Percentiles rank a stretch among this genome's conserved stretches.
Conservation (phyloP, 2,113 vertebrate genomes). For the Telmatochromis sp. region DNA sequence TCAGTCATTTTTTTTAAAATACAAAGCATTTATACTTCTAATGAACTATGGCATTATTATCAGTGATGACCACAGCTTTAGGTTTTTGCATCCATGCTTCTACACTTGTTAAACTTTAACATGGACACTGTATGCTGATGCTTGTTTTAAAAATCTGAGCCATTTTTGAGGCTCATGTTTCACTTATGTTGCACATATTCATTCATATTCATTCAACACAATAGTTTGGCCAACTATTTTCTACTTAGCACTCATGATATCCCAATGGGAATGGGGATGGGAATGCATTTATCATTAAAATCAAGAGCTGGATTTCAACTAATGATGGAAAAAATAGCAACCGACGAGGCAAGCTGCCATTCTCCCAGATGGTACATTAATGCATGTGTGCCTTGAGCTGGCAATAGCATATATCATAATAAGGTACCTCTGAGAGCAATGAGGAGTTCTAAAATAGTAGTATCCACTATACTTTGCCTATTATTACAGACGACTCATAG, state of each 20-base stretch:
- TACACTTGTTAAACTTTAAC: not conserved
- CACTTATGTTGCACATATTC: not conserved
- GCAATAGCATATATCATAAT: not conserved
- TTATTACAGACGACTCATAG: not conserved
- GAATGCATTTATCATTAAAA: not conserved
- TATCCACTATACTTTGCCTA: not conserved
- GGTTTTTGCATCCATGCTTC: not conserved
- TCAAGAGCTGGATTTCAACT: not conserved
- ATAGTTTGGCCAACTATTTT: not conserved
- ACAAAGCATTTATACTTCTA: not conserved
- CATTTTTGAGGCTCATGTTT: not conserved
- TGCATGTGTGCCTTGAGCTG: constrained; percentile 12
- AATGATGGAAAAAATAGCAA: not conserved
- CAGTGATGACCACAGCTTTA: not conserved
- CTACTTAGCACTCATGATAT: not conserved
- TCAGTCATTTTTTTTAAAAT: not conserved
- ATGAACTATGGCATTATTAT: not conserved
- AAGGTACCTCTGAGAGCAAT: not conserved
- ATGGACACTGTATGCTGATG: not conserved
- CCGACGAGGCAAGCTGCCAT: not conserved
- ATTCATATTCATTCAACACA: not conserved
- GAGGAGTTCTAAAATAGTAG: not conserved
- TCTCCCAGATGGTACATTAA: constrained; percentile 13
- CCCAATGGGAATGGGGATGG: not conserved
- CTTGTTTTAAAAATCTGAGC: not conserved